These are phyloP conservation scores for Lamellibrachia satsuma DNA, from an alignment of 2,888 invertebrate species.

Conservation along the genomic window DNA sequence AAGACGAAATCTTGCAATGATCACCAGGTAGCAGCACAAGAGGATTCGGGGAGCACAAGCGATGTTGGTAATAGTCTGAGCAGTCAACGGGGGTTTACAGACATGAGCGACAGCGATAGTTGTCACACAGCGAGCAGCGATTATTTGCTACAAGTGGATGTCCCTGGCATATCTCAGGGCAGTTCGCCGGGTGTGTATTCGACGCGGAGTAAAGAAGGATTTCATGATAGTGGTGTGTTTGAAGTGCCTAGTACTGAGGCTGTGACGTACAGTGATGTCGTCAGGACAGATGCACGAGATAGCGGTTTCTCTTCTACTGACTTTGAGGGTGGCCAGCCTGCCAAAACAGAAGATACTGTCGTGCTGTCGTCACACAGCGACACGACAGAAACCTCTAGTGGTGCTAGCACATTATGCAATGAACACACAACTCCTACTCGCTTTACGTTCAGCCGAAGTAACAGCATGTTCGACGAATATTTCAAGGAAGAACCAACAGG, in stretches of 20 bases:
- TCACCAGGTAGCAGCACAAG: background rate
- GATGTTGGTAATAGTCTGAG: background rate
- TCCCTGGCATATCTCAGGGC: background rate
- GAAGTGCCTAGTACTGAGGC: background rate
- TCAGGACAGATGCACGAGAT: background rate
- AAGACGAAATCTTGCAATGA: background rate
- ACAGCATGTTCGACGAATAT: slow-evolving; percentile 41
- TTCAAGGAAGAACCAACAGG: slow-evolving; percentile 28
- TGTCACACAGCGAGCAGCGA: background rate
- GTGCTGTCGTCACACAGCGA: background rate
- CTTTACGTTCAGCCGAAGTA: slow-evolving; percentile 21
- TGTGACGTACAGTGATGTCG: background rate
- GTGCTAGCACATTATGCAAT: background rate
- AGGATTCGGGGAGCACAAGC: background rate
- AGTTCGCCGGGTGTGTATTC: background rate
- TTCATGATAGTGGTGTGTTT: slow-evolving; percentile 28
- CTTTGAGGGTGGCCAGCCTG: background rate
- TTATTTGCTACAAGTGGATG: slow-evolving; percentile 1
- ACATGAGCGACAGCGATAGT: background rate
- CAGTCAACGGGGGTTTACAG: background rate
- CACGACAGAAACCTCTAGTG: background rate
- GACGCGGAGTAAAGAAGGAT: background rate
- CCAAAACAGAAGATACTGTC: background rate
- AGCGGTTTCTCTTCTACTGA: background rate
- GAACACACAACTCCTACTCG: background rate